Evolutionary conservation across 2,797 vertebrate species (phyloP).

Genomic region (Prionace glauca): DNA sequence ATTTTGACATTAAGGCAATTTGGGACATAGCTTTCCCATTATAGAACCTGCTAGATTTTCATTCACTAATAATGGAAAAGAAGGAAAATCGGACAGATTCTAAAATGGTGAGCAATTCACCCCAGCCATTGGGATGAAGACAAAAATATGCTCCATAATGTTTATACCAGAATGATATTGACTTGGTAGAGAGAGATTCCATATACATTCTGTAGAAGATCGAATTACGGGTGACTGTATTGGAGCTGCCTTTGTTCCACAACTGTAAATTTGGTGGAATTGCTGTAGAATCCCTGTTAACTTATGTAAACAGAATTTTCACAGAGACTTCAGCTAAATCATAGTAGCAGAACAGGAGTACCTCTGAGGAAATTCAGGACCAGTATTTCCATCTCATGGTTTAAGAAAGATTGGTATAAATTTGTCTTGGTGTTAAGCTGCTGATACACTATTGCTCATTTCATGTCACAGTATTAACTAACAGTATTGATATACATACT

Average conservation of each 20-base stretch:
- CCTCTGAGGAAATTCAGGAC: neutral
- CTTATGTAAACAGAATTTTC: neutral
- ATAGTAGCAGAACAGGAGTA: neutral
- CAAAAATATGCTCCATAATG: neutral
- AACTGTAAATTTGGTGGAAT: neutral
- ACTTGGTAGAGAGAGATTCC: neutral
- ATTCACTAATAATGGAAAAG: neutral
- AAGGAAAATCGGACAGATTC: neutral
- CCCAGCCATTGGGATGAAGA: neutral
- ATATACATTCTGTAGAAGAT: neutral
- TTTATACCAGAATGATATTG: neutral
- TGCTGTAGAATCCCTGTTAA: neutral
- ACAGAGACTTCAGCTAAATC: neutral
- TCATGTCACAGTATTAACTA: neutral
- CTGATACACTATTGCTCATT: too few species aligned
- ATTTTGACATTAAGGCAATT: neutral
- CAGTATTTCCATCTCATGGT: neutral
- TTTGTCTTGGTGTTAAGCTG: neutral
- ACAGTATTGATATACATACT: neutral
- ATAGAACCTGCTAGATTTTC: neutral
- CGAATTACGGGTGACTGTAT: too few species aligned
- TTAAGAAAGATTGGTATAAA: neutral
- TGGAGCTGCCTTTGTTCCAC: neutral
- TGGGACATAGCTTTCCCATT: neutral
- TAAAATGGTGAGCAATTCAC: neutral